Conservation (phyloP, 2,797 vertebrate genomes). For the Esox lucius region DNA sequence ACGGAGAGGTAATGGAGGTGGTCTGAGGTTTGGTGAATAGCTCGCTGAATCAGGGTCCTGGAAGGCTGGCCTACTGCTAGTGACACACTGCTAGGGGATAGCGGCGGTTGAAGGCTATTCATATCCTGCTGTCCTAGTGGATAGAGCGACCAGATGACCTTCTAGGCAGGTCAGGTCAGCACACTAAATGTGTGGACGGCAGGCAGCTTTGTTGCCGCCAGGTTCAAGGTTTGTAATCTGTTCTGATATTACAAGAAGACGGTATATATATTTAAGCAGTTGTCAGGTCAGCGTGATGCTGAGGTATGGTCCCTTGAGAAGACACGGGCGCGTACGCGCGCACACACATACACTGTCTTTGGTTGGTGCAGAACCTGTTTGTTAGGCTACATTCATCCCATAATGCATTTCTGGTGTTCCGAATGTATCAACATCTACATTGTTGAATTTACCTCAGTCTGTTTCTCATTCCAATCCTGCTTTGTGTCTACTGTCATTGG, state of each 20-base stretch:
- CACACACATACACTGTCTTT: constrained; percentile 14
- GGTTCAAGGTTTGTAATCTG: too few species aligned
- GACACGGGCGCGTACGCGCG: neutral
- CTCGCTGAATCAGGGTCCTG: neutral
- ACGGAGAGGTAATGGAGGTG: constrained; percentile 20
- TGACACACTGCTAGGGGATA: too few species aligned
- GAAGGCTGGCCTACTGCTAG: neutral
- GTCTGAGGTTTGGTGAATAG: constrained; percentile 33
- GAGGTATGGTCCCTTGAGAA: too few species aligned
- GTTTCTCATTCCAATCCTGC: constrained; percentile 45
- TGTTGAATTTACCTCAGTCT: neutral
- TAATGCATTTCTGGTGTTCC: constrained; percentile 58
- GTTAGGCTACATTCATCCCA: constrained; percentile 67
- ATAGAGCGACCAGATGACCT: neutral
- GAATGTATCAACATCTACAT: constrained; percentile 35
- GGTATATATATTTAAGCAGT: too few species aligned
- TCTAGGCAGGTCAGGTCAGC: too few species aligned
- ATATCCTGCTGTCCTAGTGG: neutral
- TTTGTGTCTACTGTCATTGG: constrained; percentile 41
- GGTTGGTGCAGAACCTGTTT: constrained; percentile 71
- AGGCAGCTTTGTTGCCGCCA: too few species aligned
- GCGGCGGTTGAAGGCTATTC: neutral
- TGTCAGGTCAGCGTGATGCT: too few species aligned
- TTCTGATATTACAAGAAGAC: too few species aligned
- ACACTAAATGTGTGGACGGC: too few species aligned